Percentiles rank a stretch among this genome's conserved stretches.
Conservation (phyloP, 2,113 vertebrate species). For the Xenus cinereus region DNA sequence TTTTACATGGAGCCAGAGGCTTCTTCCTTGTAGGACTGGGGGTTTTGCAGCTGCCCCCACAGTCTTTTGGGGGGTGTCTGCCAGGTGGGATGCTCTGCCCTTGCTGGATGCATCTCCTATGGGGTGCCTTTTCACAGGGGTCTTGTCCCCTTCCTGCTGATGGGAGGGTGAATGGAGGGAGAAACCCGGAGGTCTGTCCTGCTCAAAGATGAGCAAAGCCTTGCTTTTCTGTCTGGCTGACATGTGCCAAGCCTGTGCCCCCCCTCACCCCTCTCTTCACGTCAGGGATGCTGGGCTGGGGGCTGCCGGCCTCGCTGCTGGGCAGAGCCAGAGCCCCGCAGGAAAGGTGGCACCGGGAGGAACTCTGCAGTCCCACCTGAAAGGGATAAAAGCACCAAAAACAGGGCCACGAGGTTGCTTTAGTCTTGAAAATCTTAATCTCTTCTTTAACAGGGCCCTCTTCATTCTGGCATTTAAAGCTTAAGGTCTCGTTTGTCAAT, state of each 20-base stretch:
- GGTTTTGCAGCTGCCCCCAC: neutral
- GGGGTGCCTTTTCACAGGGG: neutral
- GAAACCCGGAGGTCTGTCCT: neutral
- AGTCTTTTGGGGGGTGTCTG: neutral
- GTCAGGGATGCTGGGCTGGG: neutral
- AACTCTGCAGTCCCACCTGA: neutral
- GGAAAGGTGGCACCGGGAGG: neutral
- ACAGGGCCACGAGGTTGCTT: neutral
- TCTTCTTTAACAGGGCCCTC: neutral
- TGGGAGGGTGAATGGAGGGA: neutral
- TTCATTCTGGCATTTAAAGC: neutral
- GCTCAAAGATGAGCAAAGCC: neutral
- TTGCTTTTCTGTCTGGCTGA: neutral
- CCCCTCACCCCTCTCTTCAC: neutral
- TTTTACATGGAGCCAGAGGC: neutral
- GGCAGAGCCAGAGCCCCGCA: neutral
- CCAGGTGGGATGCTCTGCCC: neutral
- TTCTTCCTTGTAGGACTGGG: neutral
- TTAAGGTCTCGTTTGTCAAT: neutral
- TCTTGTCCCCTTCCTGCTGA: neutral
- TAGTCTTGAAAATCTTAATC: neutral
- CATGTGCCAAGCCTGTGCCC: accelerated
- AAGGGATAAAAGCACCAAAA: neutral
- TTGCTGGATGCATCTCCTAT: neutral
- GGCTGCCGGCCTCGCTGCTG: neutral